Evolutionary conservation across 2,888 invertebrate species (phyloP), one percentile per base, ranked within the genome.

Genomic region (Apoda limacodes): DNA sequence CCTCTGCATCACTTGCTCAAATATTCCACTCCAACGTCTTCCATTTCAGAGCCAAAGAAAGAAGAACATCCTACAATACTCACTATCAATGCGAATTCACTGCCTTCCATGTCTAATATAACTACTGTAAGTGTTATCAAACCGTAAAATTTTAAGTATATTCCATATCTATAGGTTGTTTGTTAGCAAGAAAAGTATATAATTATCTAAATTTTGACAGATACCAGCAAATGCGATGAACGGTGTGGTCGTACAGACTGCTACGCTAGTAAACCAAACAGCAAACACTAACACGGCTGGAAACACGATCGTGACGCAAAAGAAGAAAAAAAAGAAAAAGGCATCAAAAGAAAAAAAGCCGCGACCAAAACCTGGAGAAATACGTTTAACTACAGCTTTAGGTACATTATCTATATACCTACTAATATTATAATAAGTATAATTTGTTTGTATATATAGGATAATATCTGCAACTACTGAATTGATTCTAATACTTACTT

Each of bases 1-100:
- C 91, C 91, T 13, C 70, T 93, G 29, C 93, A 93, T 58, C 92
- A 93, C 60, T 88, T 93, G 46, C 82, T 93, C 20, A 92, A 92
- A 63, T 92, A 92, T 66, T 91, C 92, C 2, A 37, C 63, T 0
- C 90, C 91, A 0, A 88, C 88, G 0, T 31, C 39, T n/a, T 33
- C 42, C 4, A 20, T 12, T 28, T 87, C 88, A 52, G 88, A 85
- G 37, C 86, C 86, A 38, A 92, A 92, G 57, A 88, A 92, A 43
- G 91, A 92, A 47, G 86, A 67, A 39, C 78, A 70, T 55, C 81
- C 78, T 39, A 48, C 84, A 48, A 60, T 83, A 48, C 66, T 83
- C 50, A 45, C 84, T 46, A 53, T 84, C 52, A 61, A 83, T 14
- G 46, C 60, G 1, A 70, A 67, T 31, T 42, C 59, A 2, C 37